Conservation (phyloP, 2,797 vertebrate genomes). For the Lutjanus argentimaculatus region DNA sequence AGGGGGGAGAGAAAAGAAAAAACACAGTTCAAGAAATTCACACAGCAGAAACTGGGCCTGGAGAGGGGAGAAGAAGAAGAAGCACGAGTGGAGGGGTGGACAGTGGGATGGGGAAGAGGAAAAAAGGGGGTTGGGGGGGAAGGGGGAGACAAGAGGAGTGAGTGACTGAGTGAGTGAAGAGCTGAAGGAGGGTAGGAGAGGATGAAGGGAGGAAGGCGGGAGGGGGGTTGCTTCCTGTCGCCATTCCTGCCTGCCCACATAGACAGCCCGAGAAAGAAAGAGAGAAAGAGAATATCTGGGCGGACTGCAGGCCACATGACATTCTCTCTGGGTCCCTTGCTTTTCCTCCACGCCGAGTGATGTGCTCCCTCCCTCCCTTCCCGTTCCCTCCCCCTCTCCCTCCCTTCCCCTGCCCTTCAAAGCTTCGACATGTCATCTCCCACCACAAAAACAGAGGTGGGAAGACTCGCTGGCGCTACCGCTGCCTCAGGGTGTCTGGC, state of each 20-base stretch:
- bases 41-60: slow-evolving; percentile 52
- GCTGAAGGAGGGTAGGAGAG: slow-evolving; percentile 68
- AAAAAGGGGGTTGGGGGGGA: slow-evolving; percentile 39
- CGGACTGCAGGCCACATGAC: slow-evolving; percentile 89
- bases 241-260: slow-evolving; percentile 89
- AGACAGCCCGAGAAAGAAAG: slow-evolving; percentile 79
- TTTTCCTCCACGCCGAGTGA: slow-evolving; percentile 80
- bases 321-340: slow-evolving; percentile 82
- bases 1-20: neutral
- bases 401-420: slow-evolving; percentile 88
- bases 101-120: slow-evolving; percentile 57
- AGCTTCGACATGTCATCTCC: slow-evolving; percentile 91
- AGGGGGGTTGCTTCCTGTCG: slow-evolving; percentile 83
- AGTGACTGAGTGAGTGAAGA: slow-evolving; percentile 67
- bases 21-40: slow-evolving; percentile 41
- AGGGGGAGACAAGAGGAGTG: slow-evolving; percentile 38
- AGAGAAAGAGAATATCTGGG: slow-evolving; percentile 79
- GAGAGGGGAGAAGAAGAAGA: slow-evolving; percentile 19
- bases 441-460: slow-evolving; percentile 93
- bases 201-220: slow-evolving; percentile 62
- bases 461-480: slow-evolving; percentile 92
- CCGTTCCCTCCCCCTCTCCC: slow-evolving; percentile 77
- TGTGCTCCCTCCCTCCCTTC: slow-evolving; percentile 80
- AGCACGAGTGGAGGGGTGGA: slow-evolving; percentile 24
- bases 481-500: slow-evolving; percentile 92